These are phyloP conservation scores for Toxonevra muliebris DNA, from an alignment of 2,888 invertebrate genomes.

Conservation along the genomic window DNA sequence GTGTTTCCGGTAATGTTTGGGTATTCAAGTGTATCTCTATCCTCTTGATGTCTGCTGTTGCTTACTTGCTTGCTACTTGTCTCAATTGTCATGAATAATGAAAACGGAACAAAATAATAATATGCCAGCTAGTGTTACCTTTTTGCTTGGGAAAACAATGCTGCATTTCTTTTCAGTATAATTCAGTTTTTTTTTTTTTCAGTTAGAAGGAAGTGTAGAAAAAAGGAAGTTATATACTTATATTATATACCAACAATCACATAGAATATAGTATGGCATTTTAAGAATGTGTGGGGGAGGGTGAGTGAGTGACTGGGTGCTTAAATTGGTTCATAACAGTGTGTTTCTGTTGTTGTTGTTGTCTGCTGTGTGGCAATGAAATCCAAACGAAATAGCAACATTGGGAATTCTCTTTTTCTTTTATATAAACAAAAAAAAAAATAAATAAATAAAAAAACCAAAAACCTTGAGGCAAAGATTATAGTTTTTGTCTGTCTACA, in stretches of 20 bases:
- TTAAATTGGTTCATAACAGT: background rate
- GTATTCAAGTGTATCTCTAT: slow-evolving; percentile 3
- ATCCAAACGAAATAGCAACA: too few species aligned
- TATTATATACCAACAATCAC: too few species aligned
- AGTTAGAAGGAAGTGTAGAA: background rate
- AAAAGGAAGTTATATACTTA: background rate
- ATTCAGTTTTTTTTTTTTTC: background rate
- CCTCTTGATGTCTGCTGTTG: slow-evolving; percentile 4
- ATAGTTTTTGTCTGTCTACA: background rate
- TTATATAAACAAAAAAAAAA: too few species aligned
- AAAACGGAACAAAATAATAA: slow-evolving; percentile 23
- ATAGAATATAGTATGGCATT: background rate
- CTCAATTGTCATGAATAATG: slow-evolving; percentile 30
- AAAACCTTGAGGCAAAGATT: slow-evolving; percentile 1
- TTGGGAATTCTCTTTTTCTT: too few species aligned
- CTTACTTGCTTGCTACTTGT: too few species aligned
- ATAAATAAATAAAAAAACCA: too few species aligned
- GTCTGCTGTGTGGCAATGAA: background rate
- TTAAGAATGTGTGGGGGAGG: too few species aligned
- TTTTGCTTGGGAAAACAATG: background rate
- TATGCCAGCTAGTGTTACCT: background rate
- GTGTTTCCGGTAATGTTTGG: too few species aligned
- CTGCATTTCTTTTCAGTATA: background rate
- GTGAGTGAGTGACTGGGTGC: too few species aligned
- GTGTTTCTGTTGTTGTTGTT: background rate